A percentile compares a stretch with the other conserved stretches of the same genome.
Conservation (phyloP, 2,113 vertebrate species). For the Centropus bengalensis region DNA sequence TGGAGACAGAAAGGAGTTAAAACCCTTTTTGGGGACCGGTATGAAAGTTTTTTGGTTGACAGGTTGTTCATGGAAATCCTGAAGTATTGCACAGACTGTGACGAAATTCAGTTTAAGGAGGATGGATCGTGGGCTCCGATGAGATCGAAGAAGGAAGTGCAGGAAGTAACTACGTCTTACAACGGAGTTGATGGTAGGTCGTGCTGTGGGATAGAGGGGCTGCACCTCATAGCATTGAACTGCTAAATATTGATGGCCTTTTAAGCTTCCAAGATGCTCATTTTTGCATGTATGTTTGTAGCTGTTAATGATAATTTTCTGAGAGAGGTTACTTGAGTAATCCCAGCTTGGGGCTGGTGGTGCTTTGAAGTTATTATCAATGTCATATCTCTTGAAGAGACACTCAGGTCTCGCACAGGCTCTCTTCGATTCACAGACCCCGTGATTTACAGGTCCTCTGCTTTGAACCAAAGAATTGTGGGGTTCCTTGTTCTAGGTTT, state of each 20-base stretch:
- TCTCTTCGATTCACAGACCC: background rate
- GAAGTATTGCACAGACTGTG: constrained; percentile 95
- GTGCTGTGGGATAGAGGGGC: fast-evolving
- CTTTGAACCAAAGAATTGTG: background rate
- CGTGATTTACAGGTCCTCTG: background rate
- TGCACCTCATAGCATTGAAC: too few species aligned
- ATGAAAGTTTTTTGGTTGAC: background rate
- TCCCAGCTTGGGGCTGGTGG: background rate
- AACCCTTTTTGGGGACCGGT: background rate
- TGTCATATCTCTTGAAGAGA: fast-evolving
- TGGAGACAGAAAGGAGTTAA: background rate
- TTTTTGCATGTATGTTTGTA: background rate
- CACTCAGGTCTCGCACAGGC: background rate
- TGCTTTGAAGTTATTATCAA: background rate
- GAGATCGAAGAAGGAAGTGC: constrained; percentile 95
- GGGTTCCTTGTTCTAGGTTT: background rate
- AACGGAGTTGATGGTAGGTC: constrained; percentile 91
- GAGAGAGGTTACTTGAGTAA: background rate
- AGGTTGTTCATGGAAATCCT: constrained; percentile 99
- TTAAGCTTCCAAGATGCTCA: background rate
- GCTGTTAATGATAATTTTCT: background rate
- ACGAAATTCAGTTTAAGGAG: constrained; percentile 98
- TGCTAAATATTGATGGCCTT: background rate
- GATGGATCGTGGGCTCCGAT: constrained; percentile 98
- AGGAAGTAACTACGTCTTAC: constrained; percentile 90